A percentile compares a stretch with the other conserved stretches of the same genome.
phyloP scores from a whole-genome alignment of 2,113 vertebrate species.

The rabbit (Oryctolagus cuniculus) region DNA sequence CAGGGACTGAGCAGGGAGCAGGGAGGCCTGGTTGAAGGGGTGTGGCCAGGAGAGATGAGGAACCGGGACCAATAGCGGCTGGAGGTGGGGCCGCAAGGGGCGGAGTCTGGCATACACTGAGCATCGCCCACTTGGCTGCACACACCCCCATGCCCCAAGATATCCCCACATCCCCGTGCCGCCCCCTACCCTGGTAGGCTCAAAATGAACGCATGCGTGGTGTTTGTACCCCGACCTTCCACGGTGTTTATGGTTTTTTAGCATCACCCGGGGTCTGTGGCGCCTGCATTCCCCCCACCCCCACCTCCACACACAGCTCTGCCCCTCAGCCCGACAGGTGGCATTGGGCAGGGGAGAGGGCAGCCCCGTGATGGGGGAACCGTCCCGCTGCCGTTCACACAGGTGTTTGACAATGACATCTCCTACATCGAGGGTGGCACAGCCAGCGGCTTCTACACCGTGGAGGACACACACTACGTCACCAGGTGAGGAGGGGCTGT shows the following conservation, averaged over 20 bases:
- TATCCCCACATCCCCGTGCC: too few relatives aligned
- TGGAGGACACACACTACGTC: conserved; percentile 94
- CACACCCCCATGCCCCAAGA: too few relatives aligned
- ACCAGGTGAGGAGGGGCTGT: conserved; percentile 89
- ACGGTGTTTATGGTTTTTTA: accelerated
- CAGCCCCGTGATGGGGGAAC: not conserved
- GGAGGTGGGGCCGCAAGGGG: not conserved
- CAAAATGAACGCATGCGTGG: not conserved
- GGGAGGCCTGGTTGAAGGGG: not conserved
- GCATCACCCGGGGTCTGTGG: not conserved
- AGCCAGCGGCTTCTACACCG: conserved; percentile 96
- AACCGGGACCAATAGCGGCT: too few relatives aligned
- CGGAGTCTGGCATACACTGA: too few relatives aligned
- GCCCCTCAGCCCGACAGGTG: not conserved
- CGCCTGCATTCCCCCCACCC: too few relatives aligned
- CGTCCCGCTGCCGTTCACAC: not conserved
- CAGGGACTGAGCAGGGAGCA: not conserved
- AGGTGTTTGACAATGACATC: conserved; percentile 97
- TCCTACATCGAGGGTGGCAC: conserved; percentile 98
- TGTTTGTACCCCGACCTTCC: not conserved
- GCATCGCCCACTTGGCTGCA: too few relatives aligned
- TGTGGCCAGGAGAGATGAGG: not conserved
- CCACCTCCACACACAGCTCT: too few relatives aligned
- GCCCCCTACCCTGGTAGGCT: too few relatives aligned
- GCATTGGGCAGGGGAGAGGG: not conserved